Percentiles rank a stretch among this genome's conserved stretches.
Conservation (phyloP, 2,888 invertebrate genomes). For the Thysanoteuthis rhombus region DNA sequence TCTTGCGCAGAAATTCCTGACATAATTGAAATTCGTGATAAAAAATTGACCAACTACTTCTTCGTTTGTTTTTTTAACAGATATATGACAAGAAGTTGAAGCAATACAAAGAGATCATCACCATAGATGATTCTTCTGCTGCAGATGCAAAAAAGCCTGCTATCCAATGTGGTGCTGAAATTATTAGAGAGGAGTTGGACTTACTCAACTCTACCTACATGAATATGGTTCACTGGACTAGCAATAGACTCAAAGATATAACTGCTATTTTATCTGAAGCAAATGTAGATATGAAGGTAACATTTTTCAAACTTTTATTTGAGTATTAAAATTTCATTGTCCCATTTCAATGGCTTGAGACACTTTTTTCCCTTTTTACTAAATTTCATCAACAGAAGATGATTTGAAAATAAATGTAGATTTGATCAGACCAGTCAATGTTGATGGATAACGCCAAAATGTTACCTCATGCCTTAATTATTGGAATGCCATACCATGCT, state of each 20-base stretch:
- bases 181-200: conserved; percentile 81
- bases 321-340: not conserved
- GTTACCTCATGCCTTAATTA: too few relatives aligned
- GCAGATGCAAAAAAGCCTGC: conserved; percentile 52
- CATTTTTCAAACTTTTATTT: conserved; percentile 59
- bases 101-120: conserved; percentile 83
- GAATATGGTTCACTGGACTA: conserved; percentile 68
- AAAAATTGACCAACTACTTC: not conserved
- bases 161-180: conserved; percentile 75
- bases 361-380: too few relatives aligned
- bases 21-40: too few relatives aligned
- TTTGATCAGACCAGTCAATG: too few relatives aligned
- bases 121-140: conserved; percentile 47
- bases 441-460: too few relatives aligned
- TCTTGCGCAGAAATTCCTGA: too few relatives aligned
- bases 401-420: too few relatives aligned
- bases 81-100: conserved; percentile 73
- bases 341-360: too few relatives aligned
- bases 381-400: too few relatives aligned
- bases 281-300: conserved; percentile 77
- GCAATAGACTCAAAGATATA: conserved; percentile 71
- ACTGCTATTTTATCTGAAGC: conserved; percentile 62
- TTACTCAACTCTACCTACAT: conserved; percentile 83
- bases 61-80: conserved; percentile 40
- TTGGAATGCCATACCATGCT: too few relatives aligned